Evolutionary conservation across 2,797 vertebrate genomes (phyloP), one percentile per base, ranked within the genome.

Genomic region (Peromyscus attwateri): DNA sequence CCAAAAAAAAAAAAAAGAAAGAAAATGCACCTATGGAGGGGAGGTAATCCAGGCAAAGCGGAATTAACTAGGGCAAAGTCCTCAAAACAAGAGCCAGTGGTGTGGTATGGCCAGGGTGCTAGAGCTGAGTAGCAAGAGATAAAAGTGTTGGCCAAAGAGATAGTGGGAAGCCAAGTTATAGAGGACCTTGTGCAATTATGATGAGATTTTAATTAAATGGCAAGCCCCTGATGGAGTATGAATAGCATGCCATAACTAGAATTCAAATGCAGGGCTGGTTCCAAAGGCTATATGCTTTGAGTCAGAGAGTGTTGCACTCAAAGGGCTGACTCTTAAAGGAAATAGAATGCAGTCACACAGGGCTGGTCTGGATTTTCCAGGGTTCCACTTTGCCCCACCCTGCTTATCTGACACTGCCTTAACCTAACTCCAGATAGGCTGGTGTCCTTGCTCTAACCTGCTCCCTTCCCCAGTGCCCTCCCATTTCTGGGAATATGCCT

Each of bases 321-420:
- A 76, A 96, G 92, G 77, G 85, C 57, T 90, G 84, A 70, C 4
- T 4, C 80, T 88, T 93, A 52, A 81, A 93, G 93, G 84, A 97
- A 97, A 97, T 1, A 92, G 81, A 96, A 89, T 87, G 68, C 4
- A 85, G 85, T 71, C 43, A 93, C 57, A 92, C 79, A 95, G 84
- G 89, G 88, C 80, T 95, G 93, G 92, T 52, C 68, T 92, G 68
- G 29, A 75, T 34, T 66, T 89, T 93, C 91, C 83, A 81, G 87
- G 55, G 90, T 79, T 96, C 70, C 60, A 93, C 27, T 95, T 64
- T 62, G 52, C 95, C 95, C 75, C 94, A 96, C 91, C 94, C 79
- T 66, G 49, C 37, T 92, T 97, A 96, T 88, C 92, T 92, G 93
- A 81, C 71, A 75, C 60, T 80, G 46, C 92, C 66, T 71, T 68